Conservation (phyloP, 2,888 invertebrate species). For the Acanthoscelides obtectus region DNA sequence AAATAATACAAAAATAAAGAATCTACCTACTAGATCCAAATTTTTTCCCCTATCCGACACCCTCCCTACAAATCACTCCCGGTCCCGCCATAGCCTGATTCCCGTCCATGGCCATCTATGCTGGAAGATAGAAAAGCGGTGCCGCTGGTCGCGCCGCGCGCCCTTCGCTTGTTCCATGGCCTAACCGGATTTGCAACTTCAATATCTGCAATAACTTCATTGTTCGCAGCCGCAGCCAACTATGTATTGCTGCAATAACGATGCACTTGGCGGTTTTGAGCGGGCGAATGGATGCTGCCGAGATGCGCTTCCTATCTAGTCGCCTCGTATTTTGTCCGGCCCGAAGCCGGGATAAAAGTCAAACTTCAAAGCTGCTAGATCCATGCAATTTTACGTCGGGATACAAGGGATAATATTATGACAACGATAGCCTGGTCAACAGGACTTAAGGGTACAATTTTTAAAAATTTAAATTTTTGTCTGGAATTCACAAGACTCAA, state of each 20-base stretch:
- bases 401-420: background rate
- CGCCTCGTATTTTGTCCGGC: background rate
- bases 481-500: no score
- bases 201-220: conserved; percentile 23
- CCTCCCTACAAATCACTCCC: no score
- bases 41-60: no score
- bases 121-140: no score
- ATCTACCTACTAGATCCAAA: no score
- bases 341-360: background rate
- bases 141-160: background rate
- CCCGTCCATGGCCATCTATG: no score
- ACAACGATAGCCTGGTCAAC: background rate
- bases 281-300: background rate
- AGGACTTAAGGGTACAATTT: background rate
- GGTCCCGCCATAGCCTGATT: no score
- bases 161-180: background rate
- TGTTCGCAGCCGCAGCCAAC: conserved; percentile 14
- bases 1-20: no score
- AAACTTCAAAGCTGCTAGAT: background rate
- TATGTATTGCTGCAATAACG: conserved; percentile 18
- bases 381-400: background rate
- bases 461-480: no score
- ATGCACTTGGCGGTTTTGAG: conserved; percentile 13
- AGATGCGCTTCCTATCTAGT: background rate
- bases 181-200: conserved; percentile 22